Base-by-base conservation (phyloP, 2,797 vertebrate genomes). In the Glyptemys insculpta region DNA sequence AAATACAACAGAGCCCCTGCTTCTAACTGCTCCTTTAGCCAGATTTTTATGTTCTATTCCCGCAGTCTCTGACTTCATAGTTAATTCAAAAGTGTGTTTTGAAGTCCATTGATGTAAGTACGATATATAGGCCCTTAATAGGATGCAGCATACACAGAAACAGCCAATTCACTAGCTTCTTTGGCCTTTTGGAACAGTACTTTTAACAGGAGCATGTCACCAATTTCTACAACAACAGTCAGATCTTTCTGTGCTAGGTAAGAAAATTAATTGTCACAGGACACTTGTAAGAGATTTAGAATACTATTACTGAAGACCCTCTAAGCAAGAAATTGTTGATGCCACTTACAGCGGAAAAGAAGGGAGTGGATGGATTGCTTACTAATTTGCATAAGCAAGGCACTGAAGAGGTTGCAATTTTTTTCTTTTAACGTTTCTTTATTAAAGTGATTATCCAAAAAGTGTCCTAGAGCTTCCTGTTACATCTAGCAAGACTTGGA, bases 381-480 rank as follows among this genome's bases (percentile, higher is more conserved):
- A 49, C 31, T 86, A 44, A 90, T 95, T 95, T 86, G 56, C 87
- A 83, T 85, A 49, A 78, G 44, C 44, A 78, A 47, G 41, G 19
- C 6, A 86, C 12, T 88, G 89, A 89, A 85, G 1, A n/a, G 16
- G 59, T 90, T 89, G 87, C 83, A 37, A 88, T 54, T 74, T 85
- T 79, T 92, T 90, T 94, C 72, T 86, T 81, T 29, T 27, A 41
- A 86, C 79, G 88, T 34, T 92, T 53, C 76, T 72, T 90, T 95
- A 94, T 94, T 16, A 87, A 87, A 95, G 89, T 12, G 57, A 89
- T 94, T 96, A 94, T 95, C 92, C 87, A 81, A 93, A 93, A 78
- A 65, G 94, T 95, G 37, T 72, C 68, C 68, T 93, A 94, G 81
- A 94, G 91, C 84, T 81, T 93, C 50, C 80, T 96, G 86, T 52